phyloP scores from a whole-genome alignment of 1,140 invertebrate species.

The Geopemphigus sp. region DNA sequence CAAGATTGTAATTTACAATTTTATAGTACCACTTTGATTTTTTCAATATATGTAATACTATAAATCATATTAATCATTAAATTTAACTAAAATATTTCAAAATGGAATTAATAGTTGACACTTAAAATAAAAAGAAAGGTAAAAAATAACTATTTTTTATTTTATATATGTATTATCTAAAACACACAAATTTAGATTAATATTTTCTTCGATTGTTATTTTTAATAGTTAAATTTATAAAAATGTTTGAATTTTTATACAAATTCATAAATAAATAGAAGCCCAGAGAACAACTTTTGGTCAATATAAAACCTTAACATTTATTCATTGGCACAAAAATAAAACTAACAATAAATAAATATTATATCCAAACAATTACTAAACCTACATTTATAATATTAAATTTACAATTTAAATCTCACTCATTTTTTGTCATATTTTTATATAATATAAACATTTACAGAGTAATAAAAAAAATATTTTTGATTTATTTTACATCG shows the following conservation, averaged over 20 bases:
- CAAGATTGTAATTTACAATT: neutral
- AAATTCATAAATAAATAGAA: neutral
- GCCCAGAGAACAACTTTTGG: neutral
- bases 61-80: no score
- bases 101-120: no score
- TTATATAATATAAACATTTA: neutral
- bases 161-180: no score
- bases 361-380: neutral
- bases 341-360: neutral
- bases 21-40: neutral
- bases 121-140: no score
- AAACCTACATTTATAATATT: neutral
- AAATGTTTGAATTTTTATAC: neutral
- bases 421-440: conserved; percentile 12
- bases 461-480: neutral
- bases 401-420: conserved; percentile 9
- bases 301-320: neutral
- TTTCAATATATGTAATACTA: neutral
- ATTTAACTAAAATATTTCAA: no score
- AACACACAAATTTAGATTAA: no score
- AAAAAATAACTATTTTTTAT: no score
- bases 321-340: conserved; percentile 27
- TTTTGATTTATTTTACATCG: conserved; percentile 3
- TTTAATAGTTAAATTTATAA: no score
- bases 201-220: no score